Conservation (phyloP, 2,797 vertebrate genomes). For the Sarcophilus harrisii region DNA sequence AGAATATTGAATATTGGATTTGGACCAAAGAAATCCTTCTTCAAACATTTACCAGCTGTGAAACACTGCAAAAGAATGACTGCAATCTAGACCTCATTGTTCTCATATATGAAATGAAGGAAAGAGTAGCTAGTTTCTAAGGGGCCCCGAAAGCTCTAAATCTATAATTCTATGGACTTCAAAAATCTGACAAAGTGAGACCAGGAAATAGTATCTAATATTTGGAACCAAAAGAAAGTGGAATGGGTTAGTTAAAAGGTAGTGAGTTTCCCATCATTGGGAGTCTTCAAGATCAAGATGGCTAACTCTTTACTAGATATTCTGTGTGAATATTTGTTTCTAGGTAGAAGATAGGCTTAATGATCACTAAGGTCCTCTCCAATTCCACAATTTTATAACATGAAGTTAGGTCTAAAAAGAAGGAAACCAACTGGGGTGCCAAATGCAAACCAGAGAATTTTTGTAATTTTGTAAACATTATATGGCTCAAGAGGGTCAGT, state of each 20-base stretch:
- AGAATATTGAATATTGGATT: background rate
- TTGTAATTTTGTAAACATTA: background rate
- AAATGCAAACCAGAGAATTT: background rate
- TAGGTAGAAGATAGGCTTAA: background rate
- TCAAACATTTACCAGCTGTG: background rate
- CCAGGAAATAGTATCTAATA: background rate
- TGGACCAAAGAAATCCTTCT: background rate
- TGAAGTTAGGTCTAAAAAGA: background rate
- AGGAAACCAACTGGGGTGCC: background rate
- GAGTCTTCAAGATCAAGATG: background rate
- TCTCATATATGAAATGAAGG: background rate
- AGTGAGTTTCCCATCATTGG: background rate
- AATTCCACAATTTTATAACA: background rate
- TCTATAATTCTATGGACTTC: background rate
- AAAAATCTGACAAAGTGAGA: background rate
- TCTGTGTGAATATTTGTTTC: background rate
- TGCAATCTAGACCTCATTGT: background rate
- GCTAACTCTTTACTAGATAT: background rate
- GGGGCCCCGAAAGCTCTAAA: background rate
- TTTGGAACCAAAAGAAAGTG: background rate
- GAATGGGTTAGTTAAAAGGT: background rate
- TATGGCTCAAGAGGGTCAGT: background rate
- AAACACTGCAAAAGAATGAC: background rate
- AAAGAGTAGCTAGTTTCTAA: background rate
- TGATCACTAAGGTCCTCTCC: background rate